These are phyloP conservation scores for Channa striata DNA, from an alignment of 2,797 vertebrate genomes.

Conservation along the genomic window DNA sequence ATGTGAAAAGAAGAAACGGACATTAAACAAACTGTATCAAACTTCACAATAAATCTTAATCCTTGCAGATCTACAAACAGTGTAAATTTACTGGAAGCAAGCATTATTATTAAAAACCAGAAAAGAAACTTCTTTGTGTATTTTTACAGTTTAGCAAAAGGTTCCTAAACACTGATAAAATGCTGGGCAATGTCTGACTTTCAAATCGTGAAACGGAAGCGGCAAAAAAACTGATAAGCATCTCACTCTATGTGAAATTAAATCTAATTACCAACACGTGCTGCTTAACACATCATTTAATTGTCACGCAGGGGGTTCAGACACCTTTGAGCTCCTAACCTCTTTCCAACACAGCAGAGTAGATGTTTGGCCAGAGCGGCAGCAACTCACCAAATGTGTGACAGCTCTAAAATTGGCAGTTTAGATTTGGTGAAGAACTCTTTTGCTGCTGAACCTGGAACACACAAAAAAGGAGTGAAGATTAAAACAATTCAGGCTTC, in stretches of 20 bases:
- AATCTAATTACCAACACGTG: neutral
- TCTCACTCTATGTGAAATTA: neutral
- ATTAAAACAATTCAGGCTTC: neutral
- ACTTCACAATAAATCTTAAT: neutral
- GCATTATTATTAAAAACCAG: no score
- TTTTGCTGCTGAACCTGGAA: conserved; percentile 97
- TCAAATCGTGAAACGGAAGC: no score
- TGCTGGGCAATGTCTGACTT: no score
- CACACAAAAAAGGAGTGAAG: conserved; percentile 7
- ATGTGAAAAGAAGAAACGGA: no score
- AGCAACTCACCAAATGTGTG: conserved; percentile 97
- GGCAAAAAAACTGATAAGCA: neutral
- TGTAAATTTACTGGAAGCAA: neutral
- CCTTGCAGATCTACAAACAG: neutral
- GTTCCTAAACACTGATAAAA: no score
- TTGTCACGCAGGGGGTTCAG: neutral
- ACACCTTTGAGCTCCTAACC: neutral
- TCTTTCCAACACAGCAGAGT: conserved; percentile 3
- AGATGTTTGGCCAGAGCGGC: neutral
- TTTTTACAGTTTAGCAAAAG: no score
- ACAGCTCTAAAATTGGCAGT: conserved; percentile 98
- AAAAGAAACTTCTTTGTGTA: no score
- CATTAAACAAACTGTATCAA: no score
- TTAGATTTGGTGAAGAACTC: conserved; percentile 99
- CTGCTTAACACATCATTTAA: neutral